phyloP scores from a whole-genome alignment of 2,888 invertebrate species.

The Stenotaenia linearis region DNA sequence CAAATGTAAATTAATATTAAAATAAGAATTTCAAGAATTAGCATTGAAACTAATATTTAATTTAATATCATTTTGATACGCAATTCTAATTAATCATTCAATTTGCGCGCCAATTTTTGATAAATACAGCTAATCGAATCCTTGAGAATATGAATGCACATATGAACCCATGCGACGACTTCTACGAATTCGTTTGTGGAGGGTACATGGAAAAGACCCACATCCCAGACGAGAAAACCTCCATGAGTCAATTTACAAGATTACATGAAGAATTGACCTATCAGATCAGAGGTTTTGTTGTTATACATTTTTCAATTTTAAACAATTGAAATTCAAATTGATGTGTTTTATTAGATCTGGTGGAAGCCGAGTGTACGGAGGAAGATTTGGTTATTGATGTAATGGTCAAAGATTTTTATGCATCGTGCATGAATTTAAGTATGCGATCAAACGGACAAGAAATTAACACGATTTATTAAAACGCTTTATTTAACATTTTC shows the following conservation, averaged over 20 bases:
- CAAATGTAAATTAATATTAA: neutral
- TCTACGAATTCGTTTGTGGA: neutral
- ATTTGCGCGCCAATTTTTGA: no score
- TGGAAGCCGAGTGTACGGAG: neutral
- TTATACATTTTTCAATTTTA: no score
- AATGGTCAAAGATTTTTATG: constrained; percentile 76
- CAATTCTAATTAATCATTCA: no score
- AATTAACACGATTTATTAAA: neutral
- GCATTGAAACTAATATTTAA: no score
- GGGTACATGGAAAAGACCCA: constrained; percentile 52
- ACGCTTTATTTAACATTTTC: neutral
- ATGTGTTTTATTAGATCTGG: neutral
- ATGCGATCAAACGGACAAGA: constrained; percentile 47
- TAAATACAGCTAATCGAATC: neutral
- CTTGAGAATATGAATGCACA: neutral
- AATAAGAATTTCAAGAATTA: no score
- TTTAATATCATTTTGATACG: no score
- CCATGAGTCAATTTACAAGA: neutral
- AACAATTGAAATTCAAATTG: no score
- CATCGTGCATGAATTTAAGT: constrained; percentile 84
- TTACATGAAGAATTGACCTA: neutral
- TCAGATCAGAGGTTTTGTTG: neutral
- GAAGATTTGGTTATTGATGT: constrained; percentile 51
- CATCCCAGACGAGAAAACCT: constrained; percentile 71
- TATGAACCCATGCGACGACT: neutral